A percentile compares a stretch with the other conserved stretches of the same genome.
Conservation (phyloP, 2,888 invertebrate genomes). For the Philereme vetulata region DNA sequence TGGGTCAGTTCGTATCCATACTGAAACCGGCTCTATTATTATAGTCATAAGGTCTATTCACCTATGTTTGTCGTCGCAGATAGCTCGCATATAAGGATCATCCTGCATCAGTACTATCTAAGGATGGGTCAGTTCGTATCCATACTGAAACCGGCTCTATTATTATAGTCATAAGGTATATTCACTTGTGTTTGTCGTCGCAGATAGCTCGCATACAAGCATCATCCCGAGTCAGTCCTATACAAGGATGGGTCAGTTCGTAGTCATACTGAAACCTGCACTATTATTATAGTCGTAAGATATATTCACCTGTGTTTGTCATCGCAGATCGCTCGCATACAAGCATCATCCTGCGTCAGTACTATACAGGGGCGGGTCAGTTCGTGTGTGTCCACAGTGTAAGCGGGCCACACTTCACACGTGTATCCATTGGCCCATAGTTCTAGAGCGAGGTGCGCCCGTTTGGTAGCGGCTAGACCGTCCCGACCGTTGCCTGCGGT, state of each 20-base stretch:
- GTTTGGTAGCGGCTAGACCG: constrained; percentile 48
- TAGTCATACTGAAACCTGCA: constrained; percentile 45
- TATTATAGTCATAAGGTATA: constrained; percentile 64
- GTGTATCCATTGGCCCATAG: constrained; percentile 89
- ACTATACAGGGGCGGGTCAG: constrained; percentile 48
- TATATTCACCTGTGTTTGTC: constrained; percentile 40
- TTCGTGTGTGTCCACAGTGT: constrained; percentile 52
- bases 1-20: too few relatives aligned
- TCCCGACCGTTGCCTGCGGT: constrained; percentile 54
- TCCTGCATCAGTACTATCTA: constrained; percentile 50
- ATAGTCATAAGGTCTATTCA: constrained; percentile 9
- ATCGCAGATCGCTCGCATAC: constrained; percentile 52
- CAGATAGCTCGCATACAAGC: constrained; percentile 49
- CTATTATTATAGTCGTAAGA: background rate
- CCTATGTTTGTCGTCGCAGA: constrained; percentile 50
- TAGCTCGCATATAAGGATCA: too few relatives aligned
- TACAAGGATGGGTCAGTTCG: constrained; percentile 49
- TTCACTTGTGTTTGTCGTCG: constrained; percentile 71
- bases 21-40: too few relatives aligned
- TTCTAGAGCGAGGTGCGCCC: constrained; percentile 63
- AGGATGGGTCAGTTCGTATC: constrained; percentile 55
- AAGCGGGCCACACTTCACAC: constrained; percentile 43
- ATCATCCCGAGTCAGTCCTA: too few relatives aligned
- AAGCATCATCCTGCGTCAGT: constrained; percentile 50
- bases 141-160: constrained; percentile 40